phyloP scores from a whole-genome alignment of 2,888 invertebrate genomes.

The Camponotus fellah region DNA sequence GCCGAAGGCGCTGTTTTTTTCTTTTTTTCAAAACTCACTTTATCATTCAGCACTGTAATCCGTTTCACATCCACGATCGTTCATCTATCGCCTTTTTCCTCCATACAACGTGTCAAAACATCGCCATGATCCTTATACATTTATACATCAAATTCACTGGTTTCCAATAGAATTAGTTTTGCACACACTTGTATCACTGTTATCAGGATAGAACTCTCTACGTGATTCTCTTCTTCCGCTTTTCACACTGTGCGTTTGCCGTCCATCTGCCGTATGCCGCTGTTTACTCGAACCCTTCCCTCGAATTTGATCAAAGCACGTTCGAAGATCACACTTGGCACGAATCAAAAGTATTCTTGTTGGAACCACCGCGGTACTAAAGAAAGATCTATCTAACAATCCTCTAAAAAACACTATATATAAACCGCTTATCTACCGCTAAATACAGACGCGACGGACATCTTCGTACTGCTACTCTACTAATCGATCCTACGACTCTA shows the following conservation, averaged over 20 bases:
- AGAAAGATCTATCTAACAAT: conserved; percentile 82
- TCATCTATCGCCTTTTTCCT: background rate
- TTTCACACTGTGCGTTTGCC: conserved; percentile 2
- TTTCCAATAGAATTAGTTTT: conserved; percentile 35
- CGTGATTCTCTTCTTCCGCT: conserved; percentile 27
- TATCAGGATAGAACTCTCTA: conserved; percentile 14
- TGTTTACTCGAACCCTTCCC: conserved; percentile 41
- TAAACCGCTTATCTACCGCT: conserved; percentile 81
- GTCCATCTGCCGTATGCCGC: conserved; percentile 27
- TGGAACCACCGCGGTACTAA: conserved; percentile 82
- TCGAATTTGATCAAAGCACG: conserved; percentile 57
- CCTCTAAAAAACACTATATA: conserved; percentile 79
- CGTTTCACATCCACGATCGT: conserved; percentile 20
- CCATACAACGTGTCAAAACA: conserved; percentile 22
- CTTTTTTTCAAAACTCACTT: conserved; percentile 29
- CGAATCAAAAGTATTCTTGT: conserved; percentile 75
- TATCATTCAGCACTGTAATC: conserved; percentile 49
- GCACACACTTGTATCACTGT: conserved; percentile 51
- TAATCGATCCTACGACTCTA: conserved; percentile 79
- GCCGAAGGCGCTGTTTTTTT: conserved; percentile 69
- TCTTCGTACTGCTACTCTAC: conserved; percentile 61
- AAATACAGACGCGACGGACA: conserved; percentile 81
- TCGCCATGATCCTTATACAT: conserved; percentile 29
- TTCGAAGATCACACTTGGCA: conserved; percentile 76
- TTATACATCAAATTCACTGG: conserved; percentile 44